These are phyloP conservation scores for Siphlonurus alternatus DNA, from an alignment of 2,888 invertebrate genomes.

Conservation along the genomic window DNA sequence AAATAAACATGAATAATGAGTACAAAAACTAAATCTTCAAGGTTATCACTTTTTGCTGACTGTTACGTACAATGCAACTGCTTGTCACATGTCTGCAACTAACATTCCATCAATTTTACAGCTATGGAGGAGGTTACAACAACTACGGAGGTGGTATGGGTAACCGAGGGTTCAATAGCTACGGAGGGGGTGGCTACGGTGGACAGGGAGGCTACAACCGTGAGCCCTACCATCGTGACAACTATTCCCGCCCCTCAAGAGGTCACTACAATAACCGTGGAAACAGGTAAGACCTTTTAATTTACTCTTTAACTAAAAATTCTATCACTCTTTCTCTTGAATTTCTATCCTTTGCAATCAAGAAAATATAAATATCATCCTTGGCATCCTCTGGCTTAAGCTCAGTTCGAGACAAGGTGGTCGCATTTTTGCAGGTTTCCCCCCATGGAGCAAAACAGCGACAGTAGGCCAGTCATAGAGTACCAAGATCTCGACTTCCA, in stretches of 20 bases:
- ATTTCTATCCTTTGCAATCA: not conserved
- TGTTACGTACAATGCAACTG: no score
- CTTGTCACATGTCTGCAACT: no score
- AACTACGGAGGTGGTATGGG: conserved; percentile 24
- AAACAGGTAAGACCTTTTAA: not conserved
- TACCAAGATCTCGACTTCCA: conserved; percentile 87
- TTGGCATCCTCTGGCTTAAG: no score
- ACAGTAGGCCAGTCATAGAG: conserved; percentile 55
- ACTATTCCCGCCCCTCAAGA: not conserved
- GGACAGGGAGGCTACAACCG: conserved; percentile 20
- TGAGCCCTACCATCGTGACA: not conserved
- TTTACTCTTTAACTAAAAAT: not conserved
- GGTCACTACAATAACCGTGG: conserved; percentile 18
- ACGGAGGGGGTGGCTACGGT: conserved; percentile 22
- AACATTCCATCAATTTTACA: no score
- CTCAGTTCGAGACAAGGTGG: not conserved
- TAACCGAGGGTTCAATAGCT: conserved; percentile 23
- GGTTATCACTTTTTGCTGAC: not conserved
- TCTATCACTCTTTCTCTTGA: not conserved
- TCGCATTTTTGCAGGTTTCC: conserved; percentile 10
- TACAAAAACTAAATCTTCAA: not conserved
- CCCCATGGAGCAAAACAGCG: not conserved
- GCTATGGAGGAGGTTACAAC: conserved; percentile 31
- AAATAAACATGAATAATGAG: not conserved
- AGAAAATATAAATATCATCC: no score